Conservation (phyloP, 2,113 vertebrate genomes). For the Dicaeum eximium region DNA sequence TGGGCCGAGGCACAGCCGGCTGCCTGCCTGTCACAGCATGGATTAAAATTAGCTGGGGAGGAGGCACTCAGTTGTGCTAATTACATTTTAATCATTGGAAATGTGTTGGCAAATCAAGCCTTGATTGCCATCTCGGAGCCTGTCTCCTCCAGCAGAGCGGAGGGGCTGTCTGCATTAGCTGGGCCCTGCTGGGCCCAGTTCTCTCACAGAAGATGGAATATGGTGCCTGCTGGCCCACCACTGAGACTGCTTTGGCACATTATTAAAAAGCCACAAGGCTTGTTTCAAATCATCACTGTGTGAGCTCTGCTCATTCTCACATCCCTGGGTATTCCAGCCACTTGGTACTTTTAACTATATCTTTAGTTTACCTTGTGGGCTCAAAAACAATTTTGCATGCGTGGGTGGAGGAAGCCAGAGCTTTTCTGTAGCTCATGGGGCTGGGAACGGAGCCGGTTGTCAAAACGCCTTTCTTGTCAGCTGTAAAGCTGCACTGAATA, state of each 20-base stretch:
- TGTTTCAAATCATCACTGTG: constrained; percentile 84
- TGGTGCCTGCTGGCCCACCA: constrained; percentile 85
- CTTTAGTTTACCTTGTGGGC: constrained; percentile 66
- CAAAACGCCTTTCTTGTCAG: constrained; percentile 46
- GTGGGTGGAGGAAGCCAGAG: constrained; percentile 41
- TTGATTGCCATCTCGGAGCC: constrained; percentile 98
- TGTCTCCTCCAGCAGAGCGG: constrained; percentile 90
- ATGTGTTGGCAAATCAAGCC: constrained; percentile 99
- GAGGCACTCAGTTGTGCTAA: constrained; percentile 99
- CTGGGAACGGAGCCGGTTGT: constrained; percentile 22
- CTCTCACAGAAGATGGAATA: constrained; percentile 83
- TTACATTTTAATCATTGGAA: constrained; percentile 99
- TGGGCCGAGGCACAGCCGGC: constrained; percentile 91
- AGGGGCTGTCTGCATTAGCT: constrained; percentile 79
- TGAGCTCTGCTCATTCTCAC: constrained; percentile 86
- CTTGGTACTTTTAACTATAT: constrained; percentile 81
- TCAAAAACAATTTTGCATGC: constrained; percentile 53
- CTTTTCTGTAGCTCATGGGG: constrained; percentile 5
- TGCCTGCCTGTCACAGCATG: constrained; percentile 99
- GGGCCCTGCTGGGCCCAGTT: constrained; percentile 80
- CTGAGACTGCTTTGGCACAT: constrained; percentile 87
- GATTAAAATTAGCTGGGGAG: constrained; percentile 99
- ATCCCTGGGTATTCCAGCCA: constrained; percentile 81
- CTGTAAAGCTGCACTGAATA: neutral
- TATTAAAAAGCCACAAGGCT: constrained; percentile 88